Percentiles rank a stretch among this genome's conserved stretches.
phyloP scores from a whole-genome alignment of 2,888 invertebrate genomes.

The Allygus modestus region DNA sequence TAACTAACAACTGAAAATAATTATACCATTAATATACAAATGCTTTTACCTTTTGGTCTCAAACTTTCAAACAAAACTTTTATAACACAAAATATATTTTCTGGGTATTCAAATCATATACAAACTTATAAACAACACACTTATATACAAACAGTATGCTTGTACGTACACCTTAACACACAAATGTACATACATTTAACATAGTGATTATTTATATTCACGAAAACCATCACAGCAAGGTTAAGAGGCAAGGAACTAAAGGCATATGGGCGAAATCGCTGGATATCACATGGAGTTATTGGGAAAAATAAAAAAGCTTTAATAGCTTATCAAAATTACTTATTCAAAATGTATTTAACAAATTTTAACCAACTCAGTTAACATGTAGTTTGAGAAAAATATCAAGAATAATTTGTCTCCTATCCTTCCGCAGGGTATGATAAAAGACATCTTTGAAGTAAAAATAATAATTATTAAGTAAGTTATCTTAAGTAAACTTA shows the following conservation, averaged over 20 bases:
- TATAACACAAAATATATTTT: background rate
- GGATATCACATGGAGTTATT: background rate
- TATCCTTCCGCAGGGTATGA: no score
- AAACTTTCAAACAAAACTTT: background rate
- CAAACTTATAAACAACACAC: slow-evolving; percentile 22
- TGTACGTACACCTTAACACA: slow-evolving; percentile 2
- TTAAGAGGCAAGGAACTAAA: slow-evolving; percentile 49
- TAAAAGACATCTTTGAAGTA: no score
- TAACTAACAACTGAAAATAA: slow-evolving; percentile 7
- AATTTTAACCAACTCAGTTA: no score
- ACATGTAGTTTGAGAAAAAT: no score
- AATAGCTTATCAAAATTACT: background rate
- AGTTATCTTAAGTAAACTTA: background rate
- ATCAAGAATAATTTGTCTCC: no score
- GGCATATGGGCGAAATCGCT: background rate
- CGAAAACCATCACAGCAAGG: slow-evolving; percentile 48
- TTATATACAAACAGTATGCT: slow-evolving; percentile 25
- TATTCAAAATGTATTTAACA: no score
- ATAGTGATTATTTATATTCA: slow-evolving; percentile 23
- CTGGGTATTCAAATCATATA: background rate
- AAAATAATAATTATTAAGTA: background rate
- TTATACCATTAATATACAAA: slow-evolving; percentile 9
- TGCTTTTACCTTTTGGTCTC: slow-evolving; percentile 37
- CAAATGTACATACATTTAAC: slow-evolving; percentile 8
- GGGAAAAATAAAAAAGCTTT: background rate